Base-by-base conservation (phyloP, 2,888 invertebrate species). In the Noctua janthina region DNA sequence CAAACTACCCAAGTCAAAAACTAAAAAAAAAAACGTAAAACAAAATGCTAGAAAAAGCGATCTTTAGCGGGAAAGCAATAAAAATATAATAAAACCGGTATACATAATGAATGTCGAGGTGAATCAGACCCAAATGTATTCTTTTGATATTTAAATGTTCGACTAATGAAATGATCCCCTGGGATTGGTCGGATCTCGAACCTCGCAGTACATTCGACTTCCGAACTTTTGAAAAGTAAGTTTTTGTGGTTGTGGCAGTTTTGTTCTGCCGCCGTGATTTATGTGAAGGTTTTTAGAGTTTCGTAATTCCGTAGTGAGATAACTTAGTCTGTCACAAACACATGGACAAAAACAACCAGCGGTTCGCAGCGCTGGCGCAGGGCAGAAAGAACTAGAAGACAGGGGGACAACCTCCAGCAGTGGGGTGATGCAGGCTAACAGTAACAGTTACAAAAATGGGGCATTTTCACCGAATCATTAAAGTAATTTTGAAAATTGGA, bases 111-210 rank as follows among this genome's bases (percentile, higher is more conserved):
- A 93, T 89, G 86, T 73, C 20, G 88, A 91, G 90, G 91, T 90
- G 89, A 91, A 90, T 89, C 92, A 86, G 81, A 86, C 79, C 90
- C 87, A 92, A 94, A 95, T 94, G 90, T 95, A 95, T 95, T 95
- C 95, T 93, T 95, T 95, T 95, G 95, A 95, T 93, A 95, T 95
- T 95, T 92, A 95, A 95, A 95, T 95, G 92, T 90, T 90, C 86
- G 91, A 91, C 93, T 94, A 95, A 95, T 94, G 94, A 94, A 93
- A 94, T 93, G 92, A 93, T 93, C 93, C 92, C 88, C 69, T 7
- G 90, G 91, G 92, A 87, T 80, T 82, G 81, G 76, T 67, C 46
- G 74, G 81, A 83, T 83, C 78, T 83, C 82, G 82, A 78, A 59
- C 68, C 46, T 46, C 68, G 81, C 84, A 76, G 88, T 78, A 76